A percentile compares a stretch with the other conserved stretches of the same genome.
These are phyloP conservation scores for Xyliphius kryptos DNA, from an alignment of 2,113 vertebrate species.

Conservation along the genomic window DNA sequence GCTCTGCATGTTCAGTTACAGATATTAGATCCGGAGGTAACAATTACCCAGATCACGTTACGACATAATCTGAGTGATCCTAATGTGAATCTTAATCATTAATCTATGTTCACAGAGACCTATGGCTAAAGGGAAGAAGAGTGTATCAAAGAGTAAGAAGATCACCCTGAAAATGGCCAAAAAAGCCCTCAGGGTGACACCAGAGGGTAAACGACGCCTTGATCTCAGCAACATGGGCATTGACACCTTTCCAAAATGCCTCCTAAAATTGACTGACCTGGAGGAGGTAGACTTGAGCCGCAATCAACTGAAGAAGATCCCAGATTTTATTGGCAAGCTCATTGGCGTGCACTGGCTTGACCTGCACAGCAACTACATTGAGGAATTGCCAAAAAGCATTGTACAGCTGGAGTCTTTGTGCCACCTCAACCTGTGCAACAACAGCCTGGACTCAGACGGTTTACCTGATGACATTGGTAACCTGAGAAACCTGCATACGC, in stretches of 20 bases:
- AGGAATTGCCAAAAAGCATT: conserved; percentile 72
- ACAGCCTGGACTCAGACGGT: conserved; percentile 66
- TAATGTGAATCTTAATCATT: conserved; percentile 17
- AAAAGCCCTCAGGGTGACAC: conserved; percentile 70
- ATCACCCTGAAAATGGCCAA: conserved; percentile 79
- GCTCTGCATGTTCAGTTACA: conserved; percentile 39
- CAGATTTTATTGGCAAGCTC: conserved; percentile 74
- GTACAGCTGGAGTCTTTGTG: conserved; percentile 68
- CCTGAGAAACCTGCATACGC: conserved; percentile 68
- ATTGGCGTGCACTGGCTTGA: conserved; percentile 78
- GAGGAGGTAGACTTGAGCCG: conserved; percentile 88
- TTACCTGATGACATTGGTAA: conserved; percentile 72
- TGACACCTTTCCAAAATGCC: conserved; percentile 76
- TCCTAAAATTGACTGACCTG: conserved; percentile 74
- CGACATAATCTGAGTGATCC: conserved; percentile 25
- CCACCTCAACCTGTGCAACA: conserved; percentile 86
- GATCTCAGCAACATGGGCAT: conserved; percentile 88
- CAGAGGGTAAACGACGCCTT: conserved; percentile 74
- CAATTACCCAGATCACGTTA: conserved; percentile 34
- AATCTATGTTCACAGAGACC: conserved; percentile 45
- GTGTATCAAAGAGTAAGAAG: conserved; percentile 68
- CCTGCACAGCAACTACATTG: conserved; percentile 85
- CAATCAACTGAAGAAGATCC: conserved; percentile 77
- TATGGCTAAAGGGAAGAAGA: conserved; percentile 60
- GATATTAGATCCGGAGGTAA: conserved; percentile 33